Percentiles rank a stretch among this genome's conserved stretches.
These are phyloP conservation scores for Macrocentrus cingulum DNA, from an alignment of 1,140 invertebrate species.

Conservation along the genomic window DNA sequence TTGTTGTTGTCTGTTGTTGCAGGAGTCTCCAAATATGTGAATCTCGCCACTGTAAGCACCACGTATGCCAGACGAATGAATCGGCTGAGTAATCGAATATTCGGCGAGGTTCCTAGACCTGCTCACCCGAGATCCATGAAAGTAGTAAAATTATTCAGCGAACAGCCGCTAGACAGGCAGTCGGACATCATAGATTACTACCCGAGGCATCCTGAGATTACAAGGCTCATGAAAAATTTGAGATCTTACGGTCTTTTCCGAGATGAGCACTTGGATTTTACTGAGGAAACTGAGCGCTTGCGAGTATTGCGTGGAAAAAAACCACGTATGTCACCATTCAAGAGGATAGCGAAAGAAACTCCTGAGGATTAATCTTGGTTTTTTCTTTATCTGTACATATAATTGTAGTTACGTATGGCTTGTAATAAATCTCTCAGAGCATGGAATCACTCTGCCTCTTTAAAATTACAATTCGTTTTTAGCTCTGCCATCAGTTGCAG, in stretches of 20 bases:
- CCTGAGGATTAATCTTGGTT: constrained; percentile 3
- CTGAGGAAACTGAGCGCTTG: constrained; percentile 82
- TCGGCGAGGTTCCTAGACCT: constrained; percentile 81
- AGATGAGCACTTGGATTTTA: constrained; percentile 91
- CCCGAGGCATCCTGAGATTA: constrained; percentile 78
- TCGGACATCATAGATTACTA: constrained; percentile 82
- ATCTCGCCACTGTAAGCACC: constrained; percentile 69
- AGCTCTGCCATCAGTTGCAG: neutral
- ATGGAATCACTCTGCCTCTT: too few relatives aligned
- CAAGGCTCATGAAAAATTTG: constrained; percentile 70
- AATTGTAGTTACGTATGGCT: neutral
- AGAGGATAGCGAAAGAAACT: constrained; percentile 14
- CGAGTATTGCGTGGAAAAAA: constrained; percentile 76
- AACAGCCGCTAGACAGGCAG: constrained; percentile 73
- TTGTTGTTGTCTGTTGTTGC: constrained; percentile 20
- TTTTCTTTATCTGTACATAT: neutral
- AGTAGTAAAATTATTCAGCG: constrained; percentile 78
- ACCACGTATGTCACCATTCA: constrained; percentile 51
- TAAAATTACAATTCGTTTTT: constrained; percentile 1
- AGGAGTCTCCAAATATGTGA: constrained; percentile 66
- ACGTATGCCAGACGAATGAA: constrained; percentile 86
- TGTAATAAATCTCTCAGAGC: neutral
- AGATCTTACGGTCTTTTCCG: constrained; percentile 78
- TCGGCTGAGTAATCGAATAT: constrained; percentile 83
- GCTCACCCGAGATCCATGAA: constrained; percentile 77